Percentiles rank a stretch among this genome's conserved stretches.
Conservation (phyloP, 1,140 invertebrate genomes). For the Brachionus rubens region DNA sequence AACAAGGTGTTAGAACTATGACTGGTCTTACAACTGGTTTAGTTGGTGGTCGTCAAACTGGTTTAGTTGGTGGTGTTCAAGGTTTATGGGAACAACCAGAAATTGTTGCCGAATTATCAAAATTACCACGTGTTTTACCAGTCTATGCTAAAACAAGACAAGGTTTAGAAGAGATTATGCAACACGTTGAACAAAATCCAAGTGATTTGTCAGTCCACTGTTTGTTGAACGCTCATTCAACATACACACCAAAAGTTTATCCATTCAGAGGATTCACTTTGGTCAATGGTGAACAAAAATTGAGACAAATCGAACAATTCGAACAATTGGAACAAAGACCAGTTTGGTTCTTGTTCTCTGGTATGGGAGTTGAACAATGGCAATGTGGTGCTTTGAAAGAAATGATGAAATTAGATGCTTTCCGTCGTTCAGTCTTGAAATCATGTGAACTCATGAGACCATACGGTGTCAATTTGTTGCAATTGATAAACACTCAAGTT, state of each 20-base stretch:
- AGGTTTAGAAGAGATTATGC: conserved; percentile 1
- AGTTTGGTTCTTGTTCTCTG: conserved; percentile 88
- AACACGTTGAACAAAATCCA: conserved; percentile 28
- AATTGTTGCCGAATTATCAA: background rate
- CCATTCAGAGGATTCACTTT: conserved; percentile 25
- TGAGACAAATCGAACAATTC: conserved; percentile 40
- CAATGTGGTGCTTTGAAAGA: conserved; percentile 59
- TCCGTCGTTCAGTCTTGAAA: conserved; percentile 72
- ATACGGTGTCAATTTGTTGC: conserved; percentile 75
- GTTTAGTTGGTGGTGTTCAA: background rate
- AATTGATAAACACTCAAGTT: conserved; percentile 72
- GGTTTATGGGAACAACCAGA: conserved; percentile 32
- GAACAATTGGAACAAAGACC: conserved; percentile 63
- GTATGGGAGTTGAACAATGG: conserved; percentile 93
- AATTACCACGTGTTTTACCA: conserved; percentile 36
- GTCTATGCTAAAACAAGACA: conserved; percentile 13
- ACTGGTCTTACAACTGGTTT: too few species aligned
- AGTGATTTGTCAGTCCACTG: background rate
- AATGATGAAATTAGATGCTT: conserved; percentile 75
- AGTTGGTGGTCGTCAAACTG: background rate
- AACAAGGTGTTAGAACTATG: background rate
- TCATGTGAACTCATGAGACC: conserved; percentile 72
- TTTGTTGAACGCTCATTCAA: conserved; percentile 29
- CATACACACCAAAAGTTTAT: background rate
- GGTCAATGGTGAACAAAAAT: conserved; percentile 38